These are phyloP conservation scores for Patiria pectinifera DNA, from an alignment of 53 echinoderm and acorn worm species.

Conservation along the genomic window DNA sequence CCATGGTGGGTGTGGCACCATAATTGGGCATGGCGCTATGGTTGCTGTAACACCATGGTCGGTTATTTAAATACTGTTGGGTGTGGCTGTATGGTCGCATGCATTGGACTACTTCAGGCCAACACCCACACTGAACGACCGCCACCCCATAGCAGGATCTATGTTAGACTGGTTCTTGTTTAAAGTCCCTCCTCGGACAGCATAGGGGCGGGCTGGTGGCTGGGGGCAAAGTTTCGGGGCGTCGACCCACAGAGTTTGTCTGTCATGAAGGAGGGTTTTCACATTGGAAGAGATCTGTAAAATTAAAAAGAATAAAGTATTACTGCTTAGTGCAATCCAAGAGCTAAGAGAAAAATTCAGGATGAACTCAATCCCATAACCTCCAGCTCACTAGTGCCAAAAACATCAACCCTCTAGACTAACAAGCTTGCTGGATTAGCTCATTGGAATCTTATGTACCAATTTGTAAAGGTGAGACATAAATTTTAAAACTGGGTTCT, in stretches of 20 bases:
- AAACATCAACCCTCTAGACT: too few species aligned
- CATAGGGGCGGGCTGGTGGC: constrained; percentile 84
- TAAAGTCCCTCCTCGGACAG: constrained; percentile 81
- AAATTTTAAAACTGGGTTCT: too few species aligned
- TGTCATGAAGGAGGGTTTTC: constrained; percentile 81
- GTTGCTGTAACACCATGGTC: background rate
- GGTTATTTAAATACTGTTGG: background rate
- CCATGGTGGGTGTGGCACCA: background rate
- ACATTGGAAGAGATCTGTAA: constrained; percentile 82
- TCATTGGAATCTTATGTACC: too few species aligned
- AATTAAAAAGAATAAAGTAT: background rate
- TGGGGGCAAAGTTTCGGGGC: constrained; percentile 79
- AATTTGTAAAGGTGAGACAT: too few species aligned
- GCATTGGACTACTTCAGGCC: constrained; percentile 62
- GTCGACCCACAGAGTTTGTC: constrained; percentile 68
- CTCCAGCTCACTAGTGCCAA: too few species aligned
- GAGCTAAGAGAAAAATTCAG: background rate
- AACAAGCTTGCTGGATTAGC: too few species aligned
- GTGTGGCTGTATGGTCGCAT: background rate
- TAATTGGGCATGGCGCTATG: background rate
- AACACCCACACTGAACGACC: constrained; percentile 85
- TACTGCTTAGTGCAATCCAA: background rate
- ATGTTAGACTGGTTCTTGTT: constrained; percentile 72
- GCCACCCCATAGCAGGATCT: constrained; percentile 81
- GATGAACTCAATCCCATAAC: too few species aligned